These are phyloP conservation scores for Bombus cullumanus DNA, from an alignment of 1,140 invertebrate genomes.

Conservation along the genomic window DNA sequence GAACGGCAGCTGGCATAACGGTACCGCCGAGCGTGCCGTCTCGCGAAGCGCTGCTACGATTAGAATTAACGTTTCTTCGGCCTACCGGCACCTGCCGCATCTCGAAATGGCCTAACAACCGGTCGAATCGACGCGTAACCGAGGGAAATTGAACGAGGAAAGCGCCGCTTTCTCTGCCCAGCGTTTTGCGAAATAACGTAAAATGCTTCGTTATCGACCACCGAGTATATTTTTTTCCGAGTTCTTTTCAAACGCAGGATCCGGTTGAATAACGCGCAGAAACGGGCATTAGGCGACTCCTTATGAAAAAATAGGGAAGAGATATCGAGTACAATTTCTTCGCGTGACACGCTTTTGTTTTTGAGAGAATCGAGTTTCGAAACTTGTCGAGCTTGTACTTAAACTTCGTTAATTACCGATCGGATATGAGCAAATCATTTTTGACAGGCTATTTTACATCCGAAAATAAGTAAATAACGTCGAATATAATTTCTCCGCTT, in stretches of 20 bases:
- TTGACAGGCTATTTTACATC: too few relatives aligned
- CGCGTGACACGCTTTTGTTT: too few relatives aligned
- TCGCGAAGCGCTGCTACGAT: slow-evolving; percentile 11
- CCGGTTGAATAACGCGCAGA: too few relatives aligned
- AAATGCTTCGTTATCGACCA: neutral
- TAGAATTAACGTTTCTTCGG: slow-evolving; percentile 44
- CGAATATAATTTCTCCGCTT: too few relatives aligned
- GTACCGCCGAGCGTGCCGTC: slow-evolving; percentile 18
- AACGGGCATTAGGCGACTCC: too few relatives aligned
- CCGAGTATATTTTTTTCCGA: fast-evolving
- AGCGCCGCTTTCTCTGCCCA: slow-evolving; percentile 5
- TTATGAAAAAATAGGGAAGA: too few relatives aligned
- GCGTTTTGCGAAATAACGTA: neutral
- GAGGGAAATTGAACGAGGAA: slow-evolving; percentile 20
- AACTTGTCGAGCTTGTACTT: too few relatives aligned
- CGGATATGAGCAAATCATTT: too few relatives aligned
- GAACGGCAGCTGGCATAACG: slow-evolving; percentile 47
- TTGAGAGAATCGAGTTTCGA: too few relatives aligned
- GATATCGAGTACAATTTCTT: too few relatives aligned
- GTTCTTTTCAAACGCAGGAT: neutral
- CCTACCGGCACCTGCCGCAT: neutral
- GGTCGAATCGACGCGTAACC: slow-evolving; percentile 9
- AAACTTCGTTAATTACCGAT: too few relatives aligned
- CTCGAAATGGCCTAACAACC: neutral
- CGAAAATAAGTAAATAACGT: too few relatives aligned